Percentiles rank a stretch among this genome's conserved stretches.
phyloP scores from a whole-genome alignment of 2,888 invertebrate genomes.

The Dioctria linearis region DNA sequence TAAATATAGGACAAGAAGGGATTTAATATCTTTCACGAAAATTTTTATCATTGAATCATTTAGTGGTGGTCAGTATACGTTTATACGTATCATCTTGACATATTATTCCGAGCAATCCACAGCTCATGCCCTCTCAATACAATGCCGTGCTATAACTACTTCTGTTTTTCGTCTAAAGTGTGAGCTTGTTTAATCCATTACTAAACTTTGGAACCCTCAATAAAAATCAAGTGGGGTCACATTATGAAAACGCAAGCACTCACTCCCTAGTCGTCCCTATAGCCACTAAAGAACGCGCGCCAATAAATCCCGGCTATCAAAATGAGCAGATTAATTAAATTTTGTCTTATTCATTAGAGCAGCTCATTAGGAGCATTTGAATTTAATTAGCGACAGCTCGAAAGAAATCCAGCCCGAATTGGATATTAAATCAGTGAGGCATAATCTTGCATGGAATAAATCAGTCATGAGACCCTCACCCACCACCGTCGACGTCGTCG shows the following conservation, averaged over 20 bases:
- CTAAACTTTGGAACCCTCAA: too few species aligned
- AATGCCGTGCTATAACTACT: too few species aligned
- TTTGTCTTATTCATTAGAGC: slow-evolving; percentile 38
- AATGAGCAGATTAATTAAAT: slow-evolving; percentile 5
- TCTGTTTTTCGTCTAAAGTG: too few species aligned
- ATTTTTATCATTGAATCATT: too few species aligned
- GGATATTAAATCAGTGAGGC: slow-evolving; percentile 36
- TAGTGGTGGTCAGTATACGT: too few species aligned
- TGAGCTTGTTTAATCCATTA: too few species aligned
- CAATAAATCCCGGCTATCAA: slow-evolving; percentile 17
- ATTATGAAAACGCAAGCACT: slow-evolving; percentile 10
- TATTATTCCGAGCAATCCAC: too few species aligned
- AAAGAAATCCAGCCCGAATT: not conserved
- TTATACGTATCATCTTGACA: too few species aligned
- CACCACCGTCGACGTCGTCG: not conserved
- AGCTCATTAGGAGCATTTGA: slow-evolving; percentile 34
- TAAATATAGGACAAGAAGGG: too few species aligned
- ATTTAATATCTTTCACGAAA: too few species aligned
- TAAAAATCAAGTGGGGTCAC: too few species aligned
- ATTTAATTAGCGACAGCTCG: slow-evolving; percentile 36
- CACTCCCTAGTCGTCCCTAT: not conserved
- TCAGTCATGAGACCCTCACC: slow-evolving; percentile 28
- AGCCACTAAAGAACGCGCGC: not conserved
- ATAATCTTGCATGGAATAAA: slow-evolving; percentile 48
- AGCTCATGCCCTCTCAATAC: too few species aligned